These are phyloP conservation scores for Holcopasites calliopsidis DNA, from an alignment of 1,140 invertebrate species.

Conservation along the genomic window DNA sequence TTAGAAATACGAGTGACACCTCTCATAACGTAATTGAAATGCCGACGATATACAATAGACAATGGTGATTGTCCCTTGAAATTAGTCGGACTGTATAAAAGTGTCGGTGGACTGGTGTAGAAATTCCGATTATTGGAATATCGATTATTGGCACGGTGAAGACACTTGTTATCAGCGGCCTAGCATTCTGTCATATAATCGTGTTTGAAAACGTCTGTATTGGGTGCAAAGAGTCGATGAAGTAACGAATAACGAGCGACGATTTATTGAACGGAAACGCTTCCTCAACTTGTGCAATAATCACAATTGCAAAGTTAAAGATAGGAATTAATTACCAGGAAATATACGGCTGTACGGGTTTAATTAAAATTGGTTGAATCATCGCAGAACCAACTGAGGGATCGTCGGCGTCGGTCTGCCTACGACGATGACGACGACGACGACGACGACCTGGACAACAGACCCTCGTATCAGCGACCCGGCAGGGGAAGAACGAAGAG, in stretches of 20 bases:
- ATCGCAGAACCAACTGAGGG: conserved; percentile 67
- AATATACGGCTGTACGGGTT: no score
- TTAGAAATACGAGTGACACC: no score
- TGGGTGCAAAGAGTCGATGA: no score
- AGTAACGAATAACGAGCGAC: no score
- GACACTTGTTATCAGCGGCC: no score
- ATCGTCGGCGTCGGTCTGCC: conserved; percentile 55
- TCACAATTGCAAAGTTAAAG: no score
- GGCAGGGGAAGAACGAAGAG: conserved; percentile 48
- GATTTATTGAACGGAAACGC: no score
- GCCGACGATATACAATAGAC: conserved; percentile 81
- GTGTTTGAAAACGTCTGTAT: no score
- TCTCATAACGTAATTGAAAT: conserved; percentile 65
- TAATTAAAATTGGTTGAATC: not conserved
- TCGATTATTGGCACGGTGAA: conserved; percentile 6
- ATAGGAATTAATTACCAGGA: no score
- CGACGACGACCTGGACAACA: conserved; percentile 65
- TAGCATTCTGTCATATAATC: no score
- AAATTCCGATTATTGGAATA: not conserved
- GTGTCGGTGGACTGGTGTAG: not conserved
- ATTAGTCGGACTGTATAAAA: not conserved
- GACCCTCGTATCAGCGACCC: conserved; percentile 45
- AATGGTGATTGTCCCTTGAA: not conserved
- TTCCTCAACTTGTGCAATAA: no score
- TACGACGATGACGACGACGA: conserved; percentile 67